Conservation (phyloP, 2,797 vertebrate species). For the Anguilla megastoma region DNA sequence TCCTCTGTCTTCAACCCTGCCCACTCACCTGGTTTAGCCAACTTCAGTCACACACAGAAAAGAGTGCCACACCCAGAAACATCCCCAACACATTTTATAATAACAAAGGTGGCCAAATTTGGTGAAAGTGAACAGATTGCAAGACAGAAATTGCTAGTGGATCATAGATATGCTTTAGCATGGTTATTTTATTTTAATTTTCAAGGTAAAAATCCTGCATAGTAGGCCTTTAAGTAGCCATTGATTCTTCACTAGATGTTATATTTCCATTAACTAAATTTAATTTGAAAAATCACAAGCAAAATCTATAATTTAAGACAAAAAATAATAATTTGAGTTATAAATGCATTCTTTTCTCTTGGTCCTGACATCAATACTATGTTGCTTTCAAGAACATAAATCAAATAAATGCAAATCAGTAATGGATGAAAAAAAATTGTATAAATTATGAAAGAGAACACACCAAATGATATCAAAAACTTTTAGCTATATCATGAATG, state of each 20-base stretch:
- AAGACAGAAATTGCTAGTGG: too few relatives aligned
- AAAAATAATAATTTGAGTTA: slow-evolving; percentile 49
- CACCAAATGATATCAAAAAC: neutral
- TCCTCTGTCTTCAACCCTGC: too few relatives aligned
- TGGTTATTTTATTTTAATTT: too few relatives aligned
- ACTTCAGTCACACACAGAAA: too few relatives aligned
- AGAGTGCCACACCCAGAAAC: too few relatives aligned
- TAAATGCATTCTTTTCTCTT: slow-evolving; percentile 47
- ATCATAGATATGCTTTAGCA: too few relatives aligned
- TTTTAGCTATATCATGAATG: slow-evolving; percentile 49
- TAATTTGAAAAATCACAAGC: slow-evolving; percentile 35
- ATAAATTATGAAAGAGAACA: slow-evolving; percentile 18
- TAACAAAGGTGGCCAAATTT: too few relatives aligned
- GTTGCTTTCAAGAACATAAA: slow-evolving; percentile 44
- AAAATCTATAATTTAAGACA: slow-evolving; percentile 30
- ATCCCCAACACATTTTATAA: too few relatives aligned
- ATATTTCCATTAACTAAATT: slow-evolving; percentile 46
- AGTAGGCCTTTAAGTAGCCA: slow-evolving; percentile 35
- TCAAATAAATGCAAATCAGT: slow-evolving; percentile 34
- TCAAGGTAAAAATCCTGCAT: too few relatives aligned
- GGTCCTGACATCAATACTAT: slow-evolving; percentile 49
- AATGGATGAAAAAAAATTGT: slow-evolving; percentile 44
- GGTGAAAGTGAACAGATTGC: too few relatives aligned
- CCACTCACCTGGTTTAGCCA: too few relatives aligned
- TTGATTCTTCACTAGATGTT: slow-evolving; percentile 49